phyloP scores from a whole-genome alignment of 2,888 invertebrate species.

The Prosopocoilus inquinatus region DNA sequence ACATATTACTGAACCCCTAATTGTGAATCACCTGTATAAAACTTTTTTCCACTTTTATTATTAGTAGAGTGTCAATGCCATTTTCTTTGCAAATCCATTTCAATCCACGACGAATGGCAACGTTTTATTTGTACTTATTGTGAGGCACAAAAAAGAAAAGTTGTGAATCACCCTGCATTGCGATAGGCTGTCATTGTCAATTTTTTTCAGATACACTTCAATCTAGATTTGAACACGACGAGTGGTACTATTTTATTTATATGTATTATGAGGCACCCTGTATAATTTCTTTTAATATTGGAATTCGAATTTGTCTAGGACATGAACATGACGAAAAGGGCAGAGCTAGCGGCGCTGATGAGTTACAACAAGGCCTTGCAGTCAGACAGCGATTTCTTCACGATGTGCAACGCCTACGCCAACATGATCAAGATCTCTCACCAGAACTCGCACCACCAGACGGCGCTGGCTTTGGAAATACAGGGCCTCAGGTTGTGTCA shows the following conservation, averaged over 20 bases:
- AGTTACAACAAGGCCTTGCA: constrained; percentile 55
- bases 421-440: constrained; percentile 52
- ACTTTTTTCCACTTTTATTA: too few relatives aligned
- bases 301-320: constrained; percentile 26
- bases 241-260: constrained; percentile 5
- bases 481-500: constrained; percentile 49
- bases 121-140: too few relatives aligned
- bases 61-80: too few relatives aligned
- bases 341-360: constrained; percentile 59
- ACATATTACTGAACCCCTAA: too few relatives aligned
- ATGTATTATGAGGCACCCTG: too few relatives aligned
- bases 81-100: too few relatives aligned
- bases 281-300: neutral
- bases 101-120: too few relatives aligned
- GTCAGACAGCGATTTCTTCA: constrained; percentile 55
- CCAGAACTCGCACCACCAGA: constrained; percentile 35
- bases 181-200: neutral
- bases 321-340: constrained; percentile 48
- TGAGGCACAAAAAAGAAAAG: too few relatives aligned
- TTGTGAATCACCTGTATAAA: too few relatives aligned
- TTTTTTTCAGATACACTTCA: neutral
- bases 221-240: neutral
- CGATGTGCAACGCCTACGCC: constrained; percentile 56
- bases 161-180: too few relatives aligned
- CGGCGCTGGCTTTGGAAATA: constrained; percentile 45